Evolutionary conservation across 92 coral and sea anemone species (phyloP).

Genomic region (Phymanthus crucifer): DNA sequence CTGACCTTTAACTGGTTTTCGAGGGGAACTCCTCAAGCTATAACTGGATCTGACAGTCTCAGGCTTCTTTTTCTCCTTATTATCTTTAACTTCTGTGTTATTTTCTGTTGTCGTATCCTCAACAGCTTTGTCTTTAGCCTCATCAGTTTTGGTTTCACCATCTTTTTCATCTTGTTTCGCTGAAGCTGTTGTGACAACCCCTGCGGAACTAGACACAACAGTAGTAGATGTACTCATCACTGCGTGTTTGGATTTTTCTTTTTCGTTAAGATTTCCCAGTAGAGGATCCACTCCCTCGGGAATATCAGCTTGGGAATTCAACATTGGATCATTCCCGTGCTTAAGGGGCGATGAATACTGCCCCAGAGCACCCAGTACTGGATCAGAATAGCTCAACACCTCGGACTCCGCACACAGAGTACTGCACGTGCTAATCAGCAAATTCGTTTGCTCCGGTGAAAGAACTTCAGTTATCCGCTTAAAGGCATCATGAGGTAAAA

Average conservation of each 20-base stretch:
- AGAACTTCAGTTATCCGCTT: conserved; percentile 78
- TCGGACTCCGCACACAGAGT: conserved; percentile 49
- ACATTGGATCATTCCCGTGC: conserved; percentile 46
- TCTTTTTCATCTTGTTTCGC: conserved; percentile 3
- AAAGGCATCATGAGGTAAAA: conserved; percentile 67
- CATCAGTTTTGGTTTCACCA: neutral
- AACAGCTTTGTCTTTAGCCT: neutral
- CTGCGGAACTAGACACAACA: conserved; percentile 12
- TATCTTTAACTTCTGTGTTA: neutral
- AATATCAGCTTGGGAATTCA: conserved; percentile 43
- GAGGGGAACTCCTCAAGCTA: conserved; percentile 48
- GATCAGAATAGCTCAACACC: conserved; percentile 52
- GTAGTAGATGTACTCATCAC: conserved; percentile 11
- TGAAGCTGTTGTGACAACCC: conserved; percentile 13
- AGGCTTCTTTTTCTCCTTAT: conserved; percentile 12
- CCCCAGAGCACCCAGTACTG: conserved; percentile 38
- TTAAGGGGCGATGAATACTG: conserved; percentile 45
- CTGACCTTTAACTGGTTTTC: conserved; percentile 39
- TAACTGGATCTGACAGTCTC: conserved; percentile 19
- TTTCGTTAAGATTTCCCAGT: conserved; percentile 21
- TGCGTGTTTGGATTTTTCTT: conserved; percentile 10
- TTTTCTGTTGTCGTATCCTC: conserved; percentile 7
- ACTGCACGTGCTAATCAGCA: conserved; percentile 49
- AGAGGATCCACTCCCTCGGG: conserved; percentile 31
- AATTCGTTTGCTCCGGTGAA: conserved; percentile 64